Conservation (phyloP, 2,888 invertebrate species). For the Phalangium opilio region DNA sequence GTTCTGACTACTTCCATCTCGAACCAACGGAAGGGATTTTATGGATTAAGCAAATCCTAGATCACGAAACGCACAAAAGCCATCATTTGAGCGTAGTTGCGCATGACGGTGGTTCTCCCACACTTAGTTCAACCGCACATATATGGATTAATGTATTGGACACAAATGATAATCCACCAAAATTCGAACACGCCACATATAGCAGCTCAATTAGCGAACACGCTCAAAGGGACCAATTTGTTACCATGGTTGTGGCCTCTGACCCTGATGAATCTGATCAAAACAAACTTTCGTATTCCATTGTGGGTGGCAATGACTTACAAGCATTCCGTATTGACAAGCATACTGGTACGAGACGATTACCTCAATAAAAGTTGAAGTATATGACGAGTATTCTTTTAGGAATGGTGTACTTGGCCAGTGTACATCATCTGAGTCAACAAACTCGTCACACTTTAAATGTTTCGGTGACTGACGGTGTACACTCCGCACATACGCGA, state of each 20-base stretch:
- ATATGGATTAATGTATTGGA: conserved; percentile 70
- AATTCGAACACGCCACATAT: conserved; percentile 65
- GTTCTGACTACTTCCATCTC: conserved; percentile 51
- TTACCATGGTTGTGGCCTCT: conserved; percentile 71
- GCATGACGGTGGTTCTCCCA: conserved; percentile 64
- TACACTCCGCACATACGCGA: conserved; percentile 69
- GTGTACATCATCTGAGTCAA: conserved; percentile 55
- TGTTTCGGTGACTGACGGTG: conserved; percentile 88
- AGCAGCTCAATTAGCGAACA: conserved; percentile 60
- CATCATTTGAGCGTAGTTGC: conserved; percentile 68
- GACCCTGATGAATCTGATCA: conserved; percentile 67
- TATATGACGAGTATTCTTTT: conserved; percentile 18
- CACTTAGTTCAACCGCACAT: conserved; percentile 57
- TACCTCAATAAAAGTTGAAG: conserved; percentile 28
- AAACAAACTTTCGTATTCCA: conserved; percentile 55
- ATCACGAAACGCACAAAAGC: conserved; percentile 53
- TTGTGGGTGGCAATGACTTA: conserved; percentile 59
- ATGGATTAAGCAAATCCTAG: conserved; percentile 58
- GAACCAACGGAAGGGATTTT: conserved; percentile 60
- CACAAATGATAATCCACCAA: conserved; percentile 80
- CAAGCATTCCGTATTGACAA: conserved; percentile 29
- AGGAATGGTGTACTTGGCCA: conserved; percentile 51
- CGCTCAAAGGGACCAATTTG: conserved; percentile 69
- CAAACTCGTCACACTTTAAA: conserved; percentile 55
- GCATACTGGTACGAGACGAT: conserved; percentile 39